phyloP scores from a whole-genome alignment of 1,140 invertebrate species.

The Drosophila quadrilineata region DNA sequence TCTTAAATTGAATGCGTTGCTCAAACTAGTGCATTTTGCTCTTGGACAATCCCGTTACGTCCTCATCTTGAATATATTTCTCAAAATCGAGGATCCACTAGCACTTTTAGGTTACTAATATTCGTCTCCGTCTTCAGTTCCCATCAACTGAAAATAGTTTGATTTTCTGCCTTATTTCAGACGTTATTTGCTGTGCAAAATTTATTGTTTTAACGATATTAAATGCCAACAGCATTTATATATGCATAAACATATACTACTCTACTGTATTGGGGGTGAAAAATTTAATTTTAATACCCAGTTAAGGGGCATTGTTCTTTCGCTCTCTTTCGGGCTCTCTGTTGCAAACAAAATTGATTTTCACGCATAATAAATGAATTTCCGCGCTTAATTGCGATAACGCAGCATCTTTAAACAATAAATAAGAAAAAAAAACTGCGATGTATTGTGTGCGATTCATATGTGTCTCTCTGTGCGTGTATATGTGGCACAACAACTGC shows the following conservation, averaged over 20 bases:
- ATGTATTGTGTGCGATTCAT: not conserved
- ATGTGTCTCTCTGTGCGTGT: not conserved
- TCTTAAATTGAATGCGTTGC: too few species aligned
- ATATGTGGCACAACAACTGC: not conserved
- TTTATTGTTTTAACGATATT: constrained; percentile 74
- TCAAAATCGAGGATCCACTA: too few species aligned
- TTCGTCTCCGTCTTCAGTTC: not conserved
- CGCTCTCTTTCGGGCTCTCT: not conserved
- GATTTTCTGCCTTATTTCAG: too few species aligned
- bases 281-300: constrained; percentile 23
- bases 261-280: too few species aligned
- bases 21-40: too few species aligned
- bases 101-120: too few species aligned
- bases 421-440: constrained; percentile 42
- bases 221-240: constrained; percentile 53
- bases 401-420: constrained; percentile 51
- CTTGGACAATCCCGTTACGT: too few species aligned
- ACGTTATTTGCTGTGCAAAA: constrained; percentile 25
- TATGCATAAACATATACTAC: too few species aligned
- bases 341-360: constrained; percentile 39
- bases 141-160: too few species aligned
- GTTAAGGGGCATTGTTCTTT: constrained; percentile 46
- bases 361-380: constrained; percentile 56
- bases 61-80: too few species aligned
- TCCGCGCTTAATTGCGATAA: constrained; percentile 59